Evolutionary conservation across 2,888 invertebrate species (phyloP).

Genomic region (Steinernema hermaphroditum): DNA sequence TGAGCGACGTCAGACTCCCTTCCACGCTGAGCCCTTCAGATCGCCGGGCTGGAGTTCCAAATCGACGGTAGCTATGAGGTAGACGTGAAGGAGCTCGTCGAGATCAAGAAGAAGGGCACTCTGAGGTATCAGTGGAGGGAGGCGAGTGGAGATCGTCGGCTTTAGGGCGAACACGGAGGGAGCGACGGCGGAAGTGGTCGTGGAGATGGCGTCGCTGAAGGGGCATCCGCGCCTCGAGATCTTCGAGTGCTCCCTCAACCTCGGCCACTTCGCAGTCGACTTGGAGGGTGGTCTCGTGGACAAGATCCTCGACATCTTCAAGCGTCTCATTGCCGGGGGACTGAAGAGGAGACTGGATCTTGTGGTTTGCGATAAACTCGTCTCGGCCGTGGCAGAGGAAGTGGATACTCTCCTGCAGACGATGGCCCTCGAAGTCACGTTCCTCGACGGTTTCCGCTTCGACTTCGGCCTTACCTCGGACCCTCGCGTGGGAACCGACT

Average conservation of each 20-base stretch:
- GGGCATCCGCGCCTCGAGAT: background rate
- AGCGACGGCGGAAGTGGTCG: background rate
- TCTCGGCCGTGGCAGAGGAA: background rate
- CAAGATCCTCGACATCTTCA: background rate
- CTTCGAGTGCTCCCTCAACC: background rate
- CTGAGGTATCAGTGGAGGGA: too few relatives aligned
- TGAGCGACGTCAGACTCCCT: background rate
- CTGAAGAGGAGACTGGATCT: background rate
- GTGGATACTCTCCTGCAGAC: too few relatives aligned
- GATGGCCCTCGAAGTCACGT: background rate
- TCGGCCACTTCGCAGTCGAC: background rate
- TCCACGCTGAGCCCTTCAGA: background rate
- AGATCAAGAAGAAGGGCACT: background rate
- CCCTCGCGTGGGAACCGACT: background rate
- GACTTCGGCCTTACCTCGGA: background rate
- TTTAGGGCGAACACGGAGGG: background rate
- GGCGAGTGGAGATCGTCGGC: background rate
- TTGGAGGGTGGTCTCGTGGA: background rate
- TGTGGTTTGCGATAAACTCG: background rate
- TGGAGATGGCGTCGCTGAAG: background rate
- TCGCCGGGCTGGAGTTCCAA: background rate
- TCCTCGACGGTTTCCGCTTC: constrained; percentile 1
- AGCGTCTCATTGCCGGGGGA: background rate
- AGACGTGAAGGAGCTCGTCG: background rate
- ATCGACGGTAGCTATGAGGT: constrained; percentile 1